phyloP scores from a whole-genome alignment of 2,113 vertebrate genomes.

The Leptodactylus fuscus region DNA sequence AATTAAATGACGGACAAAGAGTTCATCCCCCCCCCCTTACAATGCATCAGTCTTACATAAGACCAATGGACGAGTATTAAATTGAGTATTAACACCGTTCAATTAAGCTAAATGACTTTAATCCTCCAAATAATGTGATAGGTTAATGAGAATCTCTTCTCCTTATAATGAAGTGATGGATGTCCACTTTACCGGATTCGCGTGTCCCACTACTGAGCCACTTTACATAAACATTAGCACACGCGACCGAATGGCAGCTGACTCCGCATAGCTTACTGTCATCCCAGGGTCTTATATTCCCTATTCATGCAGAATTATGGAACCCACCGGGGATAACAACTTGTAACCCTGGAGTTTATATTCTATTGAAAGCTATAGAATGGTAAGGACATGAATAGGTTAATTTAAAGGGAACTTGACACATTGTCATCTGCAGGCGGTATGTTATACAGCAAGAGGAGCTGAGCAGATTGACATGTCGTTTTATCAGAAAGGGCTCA shows the following conservation, averaged over 20 bases:
- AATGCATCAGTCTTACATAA: slow-evolving; percentile 79
- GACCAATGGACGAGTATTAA: slow-evolving; percentile 80
- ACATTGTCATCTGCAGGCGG: too few relatives aligned
- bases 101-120: slow-evolving; percentile 91
- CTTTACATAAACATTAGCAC: slow-evolving; percentile 82
- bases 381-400: not conserved
- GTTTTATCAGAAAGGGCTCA: too few relatives aligned
- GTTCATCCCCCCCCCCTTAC: slow-evolving; percentile 81
- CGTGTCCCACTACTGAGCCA: slow-evolving; percentile 82
- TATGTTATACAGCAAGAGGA: too few relatives aligned
- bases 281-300: not conserved
- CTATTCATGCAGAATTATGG: not conserved
- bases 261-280: not conserved
- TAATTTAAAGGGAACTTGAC: too few relatives aligned
- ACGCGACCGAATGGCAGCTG: slow-evolving; percentile 72
- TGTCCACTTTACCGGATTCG: slow-evolving; percentile 87
- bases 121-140: slow-evolving; percentile 85
- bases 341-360: too few relatives aligned
- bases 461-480: too few relatives aligned
- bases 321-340: not conserved
- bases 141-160: slow-evolving; percentile 86
- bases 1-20: slow-evolving; percentile 80
- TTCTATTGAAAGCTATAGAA: not conserved
- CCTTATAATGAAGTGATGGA: slow-evolving; percentile 83
- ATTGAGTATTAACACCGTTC: slow-evolving; percentile 88